phyloP scores from a whole-genome alignment of 2,797 vertebrate species.

The Leptatherina wallacei region DNA sequence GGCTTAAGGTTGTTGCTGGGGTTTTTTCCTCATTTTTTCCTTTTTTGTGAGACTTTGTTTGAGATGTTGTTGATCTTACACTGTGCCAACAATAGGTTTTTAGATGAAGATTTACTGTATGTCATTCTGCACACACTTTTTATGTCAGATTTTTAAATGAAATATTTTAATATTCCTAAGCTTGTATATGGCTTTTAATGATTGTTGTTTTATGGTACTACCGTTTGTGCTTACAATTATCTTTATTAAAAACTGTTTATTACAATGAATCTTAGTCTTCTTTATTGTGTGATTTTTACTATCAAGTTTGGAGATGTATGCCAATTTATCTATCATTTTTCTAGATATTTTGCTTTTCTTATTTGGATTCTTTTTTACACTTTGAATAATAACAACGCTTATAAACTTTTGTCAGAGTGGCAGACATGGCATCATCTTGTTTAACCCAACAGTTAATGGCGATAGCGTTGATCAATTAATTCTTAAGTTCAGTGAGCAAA shows the following conservation, averaged over 20 bases:
- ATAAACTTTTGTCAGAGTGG: neutral
- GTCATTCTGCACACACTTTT: slow-evolving; percentile 55
- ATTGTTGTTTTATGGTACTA: slow-evolving; percentile 64
- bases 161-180: slow-evolving; percentile 52
- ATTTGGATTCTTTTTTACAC: neutral
- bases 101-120: slow-evolving; percentile 75
- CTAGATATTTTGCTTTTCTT: slow-evolving; percentile 3
- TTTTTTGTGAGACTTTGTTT: slow-evolving; percentile 73
- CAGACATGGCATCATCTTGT: neutral
- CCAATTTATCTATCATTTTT: neutral
- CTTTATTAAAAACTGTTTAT: slow-evolving; percentile 67
- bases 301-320: neutral
- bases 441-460: neutral
- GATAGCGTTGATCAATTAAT: neutral
- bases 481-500: neutral
- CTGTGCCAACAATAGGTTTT: slow-evolving; percentile 70
- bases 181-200: slow-evolving; percentile 47
- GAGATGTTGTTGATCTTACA: slow-evolving; percentile 71
- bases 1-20: slow-evolving; percentile 29
- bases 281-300: slow-evolving; percentile 18
- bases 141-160: slow-evolving; percentile 45
- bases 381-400: slow-evolving; percentile 2
- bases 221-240: slow-evolving; percentile 63
- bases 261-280: slow-evolving; percentile 33
- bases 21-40: slow-evolving; percentile 27